A percentile compares a stretch with the other conserved stretches of the same genome.
Conservation (phyloP, 2,113 vertebrate genomes). For the Muntiacus muntjak region DNA sequence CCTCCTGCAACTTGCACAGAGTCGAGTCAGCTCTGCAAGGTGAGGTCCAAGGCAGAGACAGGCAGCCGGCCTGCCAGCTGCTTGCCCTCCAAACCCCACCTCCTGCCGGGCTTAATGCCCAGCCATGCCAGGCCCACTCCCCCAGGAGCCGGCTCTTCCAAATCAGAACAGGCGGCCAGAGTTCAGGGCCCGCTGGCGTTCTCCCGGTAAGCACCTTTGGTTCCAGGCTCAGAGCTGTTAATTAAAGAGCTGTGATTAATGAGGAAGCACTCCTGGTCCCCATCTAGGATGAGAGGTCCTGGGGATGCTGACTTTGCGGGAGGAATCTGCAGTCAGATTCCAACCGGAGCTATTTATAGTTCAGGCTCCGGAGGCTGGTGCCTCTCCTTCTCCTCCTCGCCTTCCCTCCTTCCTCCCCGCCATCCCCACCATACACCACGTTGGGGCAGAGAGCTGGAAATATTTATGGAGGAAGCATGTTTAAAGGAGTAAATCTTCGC, state of each 20-base stretch:
- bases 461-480: not conserved
- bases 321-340: constrained; percentile 74
- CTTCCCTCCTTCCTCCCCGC: not conserved
- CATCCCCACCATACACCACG: not conserved
- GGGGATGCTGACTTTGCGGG: constrained; percentile 85
- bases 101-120: constrained; percentile 54
- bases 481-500: not conserved
- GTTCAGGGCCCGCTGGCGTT: constrained; percentile 78
- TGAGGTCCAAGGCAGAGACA: constrained; percentile 39
- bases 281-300: constrained; percentile 81
- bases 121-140: constrained; percentile 71
- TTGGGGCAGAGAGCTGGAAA: not conserved
- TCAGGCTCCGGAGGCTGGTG: not conserved
- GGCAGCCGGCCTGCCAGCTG: constrained; percentile 79
- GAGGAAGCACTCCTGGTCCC: constrained; percentile 82
- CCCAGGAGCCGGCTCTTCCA: constrained; percentile 66
- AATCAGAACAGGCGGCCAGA: constrained; percentile 73
- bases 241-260: constrained; percentile 99
- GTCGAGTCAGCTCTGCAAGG: constrained; percentile 61
- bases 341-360: constrained; percentile 80
- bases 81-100: constrained; percentile 54
- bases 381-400: not conserved
- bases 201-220: constrained; percentile 80
- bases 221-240: constrained; percentile 95
- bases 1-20: not conserved